A percentile compares a stretch with the other conserved stretches of the same genome.
These are phyloP conservation scores for Poecilobothrus nobilitatus DNA, from an alignment of 2,888 invertebrate genomes.

Conservation along the genomic window DNA sequence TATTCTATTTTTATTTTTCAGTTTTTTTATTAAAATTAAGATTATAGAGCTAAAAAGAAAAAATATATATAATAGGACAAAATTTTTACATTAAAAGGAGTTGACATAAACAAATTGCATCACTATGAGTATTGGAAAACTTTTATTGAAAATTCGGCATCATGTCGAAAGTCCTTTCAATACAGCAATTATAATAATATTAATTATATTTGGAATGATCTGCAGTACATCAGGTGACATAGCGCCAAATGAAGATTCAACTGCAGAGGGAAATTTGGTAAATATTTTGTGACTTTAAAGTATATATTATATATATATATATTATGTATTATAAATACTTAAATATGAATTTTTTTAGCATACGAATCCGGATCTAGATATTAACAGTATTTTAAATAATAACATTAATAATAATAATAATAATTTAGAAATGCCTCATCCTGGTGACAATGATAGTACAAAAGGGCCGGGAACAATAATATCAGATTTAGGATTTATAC, in stretches of 20 bases:
- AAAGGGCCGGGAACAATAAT: slow-evolving; percentile 19
- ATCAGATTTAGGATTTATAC: slow-evolving; percentile 67
- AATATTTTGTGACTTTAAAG: background rate
- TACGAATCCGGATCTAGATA: background rate
- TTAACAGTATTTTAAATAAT: background rate
- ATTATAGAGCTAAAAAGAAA: background rate
- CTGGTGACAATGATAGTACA: slow-evolving; percentile 13
- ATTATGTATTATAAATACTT: background rate
- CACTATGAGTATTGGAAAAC: slow-evolving; percentile 9
- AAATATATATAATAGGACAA: background rate
- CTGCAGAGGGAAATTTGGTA: slow-evolving; percentile 1
- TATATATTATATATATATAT: too few relatives aligned
- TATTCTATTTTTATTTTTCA: background rate
- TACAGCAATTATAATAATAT: slow-evolving; percentile 7
- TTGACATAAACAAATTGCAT: background rate
- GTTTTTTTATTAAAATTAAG: background rate
- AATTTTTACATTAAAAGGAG: background rate
- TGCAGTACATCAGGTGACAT: background rate
- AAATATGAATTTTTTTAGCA: slow-evolving; percentile 2
- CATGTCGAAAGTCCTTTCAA: slow-evolving; percentile 8
- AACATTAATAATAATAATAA: slow-evolving; percentile 11
- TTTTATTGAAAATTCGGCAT: slow-evolving; percentile 4
- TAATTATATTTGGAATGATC: slow-evolving; percentile 7
- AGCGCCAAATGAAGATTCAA: slow-evolving; percentile 9
- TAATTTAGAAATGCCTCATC: slow-evolving; percentile 9